Evolutionary conservation across 2,113 vertebrate species (phyloP).

Genomic region (Accipiter virgatus): DNA sequence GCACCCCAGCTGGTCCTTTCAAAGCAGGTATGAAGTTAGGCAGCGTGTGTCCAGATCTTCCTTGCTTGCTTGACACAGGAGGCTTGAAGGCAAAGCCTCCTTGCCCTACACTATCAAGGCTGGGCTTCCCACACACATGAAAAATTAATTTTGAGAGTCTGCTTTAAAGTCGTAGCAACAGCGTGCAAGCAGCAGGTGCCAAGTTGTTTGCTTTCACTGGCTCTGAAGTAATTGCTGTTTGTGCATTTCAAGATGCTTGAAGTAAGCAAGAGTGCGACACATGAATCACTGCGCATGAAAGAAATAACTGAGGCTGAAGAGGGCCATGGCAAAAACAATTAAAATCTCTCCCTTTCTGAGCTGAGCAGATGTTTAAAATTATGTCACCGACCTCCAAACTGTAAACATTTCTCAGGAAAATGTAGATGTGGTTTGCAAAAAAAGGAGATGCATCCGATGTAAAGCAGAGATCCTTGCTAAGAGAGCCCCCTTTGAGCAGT

Average conservation of each 20-base stretch:
- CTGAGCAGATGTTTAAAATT: constrained; percentile 61
- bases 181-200: background rate
- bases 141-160: background rate
- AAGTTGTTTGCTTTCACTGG: background rate
- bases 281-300: background rate
- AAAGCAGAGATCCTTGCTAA: constrained; percentile 47
- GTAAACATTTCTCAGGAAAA: constrained; percentile 65
- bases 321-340: constrained; percentile 19
- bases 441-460: background rate
- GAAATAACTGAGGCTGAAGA: background rate
- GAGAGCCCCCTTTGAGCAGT: constrained; percentile 8
- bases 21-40: background rate
- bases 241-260: background rate
- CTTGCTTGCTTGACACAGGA: no score
- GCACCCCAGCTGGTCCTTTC: background rate
- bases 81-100: background rate
- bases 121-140: background rate
- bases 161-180: background rate
- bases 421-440: constrained; percentile 18
- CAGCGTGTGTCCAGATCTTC: rapidly evolving
- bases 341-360: constrained; percentile 21
- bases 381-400: constrained; percentile 51
- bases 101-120: background rate
- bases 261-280: background rate
- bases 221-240: background rate